Evolutionary conservation across 2,888 invertebrate genomes (phyloP).

Genomic region (Poecilobothrus nobilitatus): DNA sequence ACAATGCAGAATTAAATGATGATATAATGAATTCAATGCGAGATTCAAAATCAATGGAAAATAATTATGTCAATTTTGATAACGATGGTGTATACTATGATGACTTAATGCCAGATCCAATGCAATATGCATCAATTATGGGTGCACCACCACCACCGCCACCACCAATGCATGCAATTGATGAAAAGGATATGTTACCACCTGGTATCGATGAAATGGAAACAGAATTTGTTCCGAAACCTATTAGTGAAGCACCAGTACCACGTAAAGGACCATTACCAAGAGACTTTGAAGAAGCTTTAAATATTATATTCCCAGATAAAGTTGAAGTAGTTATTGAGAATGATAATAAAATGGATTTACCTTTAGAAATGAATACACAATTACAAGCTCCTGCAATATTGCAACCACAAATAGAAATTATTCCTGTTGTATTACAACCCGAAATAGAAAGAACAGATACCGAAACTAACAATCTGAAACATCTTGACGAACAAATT

Average conservation of each 20-base stretch:
- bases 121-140: conserved; percentile 42
- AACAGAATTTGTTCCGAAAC: conserved; percentile 41
- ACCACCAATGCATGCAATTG: conserved; percentile 27
- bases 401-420: neutral
- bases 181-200: conserved; percentile 38
- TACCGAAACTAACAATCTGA: conserved; percentile 23
- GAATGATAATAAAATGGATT: conserved; percentile 28
- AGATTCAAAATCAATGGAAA: neutral
- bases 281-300: conserved; percentile 52
- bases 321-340: conserved; percentile 35
- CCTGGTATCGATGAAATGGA: conserved; percentile 43
- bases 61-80: conserved; percentile 39
- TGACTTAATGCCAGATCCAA: conserved; percentile 44
- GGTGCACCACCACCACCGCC: conserved; percentile 39
- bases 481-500: neutral
- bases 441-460: conserved; percentile 24
- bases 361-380: neutral
- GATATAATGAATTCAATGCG: conserved; percentile 12
- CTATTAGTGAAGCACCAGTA: conserved; percentile 43
- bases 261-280: conserved; percentile 48
- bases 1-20: conserved; percentile 16
- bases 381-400: neutral
- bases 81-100: conserved; percentile 42
- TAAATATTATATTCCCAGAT: conserved; percentile 53
- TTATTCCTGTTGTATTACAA: neutral